phyloP scores from a whole-genome alignment of 2,113 vertebrate species.

The Cepphus grylle region DNA sequence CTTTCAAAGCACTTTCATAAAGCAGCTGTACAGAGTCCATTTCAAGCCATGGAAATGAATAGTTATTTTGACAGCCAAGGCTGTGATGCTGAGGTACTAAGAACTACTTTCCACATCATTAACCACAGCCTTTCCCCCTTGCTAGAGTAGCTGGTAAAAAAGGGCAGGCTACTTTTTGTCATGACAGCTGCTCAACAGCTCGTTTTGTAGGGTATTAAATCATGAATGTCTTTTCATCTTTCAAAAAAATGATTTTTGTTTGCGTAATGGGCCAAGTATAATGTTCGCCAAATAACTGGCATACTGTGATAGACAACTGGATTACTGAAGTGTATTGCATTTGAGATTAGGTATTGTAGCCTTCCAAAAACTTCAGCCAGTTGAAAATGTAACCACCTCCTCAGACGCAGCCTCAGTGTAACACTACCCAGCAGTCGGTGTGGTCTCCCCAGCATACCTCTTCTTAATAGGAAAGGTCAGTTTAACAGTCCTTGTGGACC shows the following conservation, averaged over 20 bases:
- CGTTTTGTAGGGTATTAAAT: neutral
- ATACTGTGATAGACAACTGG: neutral
- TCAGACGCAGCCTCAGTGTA: neutral
- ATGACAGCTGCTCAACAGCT: neutral
- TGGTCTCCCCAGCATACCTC: neutral
- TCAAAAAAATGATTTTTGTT: neutral
- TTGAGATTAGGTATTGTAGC: neutral
- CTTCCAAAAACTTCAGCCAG: neutral
- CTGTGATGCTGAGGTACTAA: constrained; percentile 21
- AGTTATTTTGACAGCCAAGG: constrained; percentile 33
- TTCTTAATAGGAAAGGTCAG: neutral
- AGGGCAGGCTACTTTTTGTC: neutral
- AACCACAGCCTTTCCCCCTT: neutral
- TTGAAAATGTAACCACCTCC: neutral
- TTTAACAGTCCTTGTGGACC: neutral
- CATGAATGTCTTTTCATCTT: neutral
- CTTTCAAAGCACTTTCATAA: constrained; percentile 11
- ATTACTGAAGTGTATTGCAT: neutral
- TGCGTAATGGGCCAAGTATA: neutral
- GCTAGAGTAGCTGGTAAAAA: neutral
- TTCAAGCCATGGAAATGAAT: constrained; percentile 16
- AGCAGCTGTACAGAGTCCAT: constrained; percentile 8
- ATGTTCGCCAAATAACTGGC: neutral
- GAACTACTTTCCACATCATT: constrained; percentile 43
- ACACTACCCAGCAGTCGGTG: neutral